Conservation (phyloP, 2,113 vertebrate genomes). For the Ivindomyrus marchei region DNA sequence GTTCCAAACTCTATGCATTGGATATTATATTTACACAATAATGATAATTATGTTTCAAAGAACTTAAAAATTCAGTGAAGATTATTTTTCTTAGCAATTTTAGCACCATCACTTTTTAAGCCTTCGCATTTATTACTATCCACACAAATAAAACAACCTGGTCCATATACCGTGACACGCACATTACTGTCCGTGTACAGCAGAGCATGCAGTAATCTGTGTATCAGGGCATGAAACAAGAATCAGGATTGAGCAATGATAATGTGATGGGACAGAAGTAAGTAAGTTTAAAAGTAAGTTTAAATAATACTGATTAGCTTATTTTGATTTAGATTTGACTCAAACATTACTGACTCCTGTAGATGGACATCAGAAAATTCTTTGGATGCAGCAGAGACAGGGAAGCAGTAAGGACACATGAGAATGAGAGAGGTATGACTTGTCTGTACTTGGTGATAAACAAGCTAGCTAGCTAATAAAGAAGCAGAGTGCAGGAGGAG, state of each 20-base stretch:
- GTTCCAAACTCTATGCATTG: neutral
- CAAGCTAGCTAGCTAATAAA: constrained; percentile 1
- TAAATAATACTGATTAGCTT: neutral
- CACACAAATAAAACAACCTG: too few species aligned
- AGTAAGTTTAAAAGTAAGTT: neutral
- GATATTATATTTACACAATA: neutral
- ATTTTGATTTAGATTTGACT: constrained; percentile 10
- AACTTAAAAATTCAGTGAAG: too few species aligned
- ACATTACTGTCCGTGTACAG: neutral
- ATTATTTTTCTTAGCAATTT: too few species aligned
- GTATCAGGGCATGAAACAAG: neutral
- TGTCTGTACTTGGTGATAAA: neutral
- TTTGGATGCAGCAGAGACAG: constrained; percentile 5
- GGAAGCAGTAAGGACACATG: neutral
- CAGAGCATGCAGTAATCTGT: neutral
- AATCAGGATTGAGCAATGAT: neutral
- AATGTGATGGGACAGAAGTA: neutral
- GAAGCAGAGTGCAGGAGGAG: constrained; percentile 3
- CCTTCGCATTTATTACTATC: too few species aligned
- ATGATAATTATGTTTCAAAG: neutral
- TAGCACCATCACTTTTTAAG: too few species aligned
- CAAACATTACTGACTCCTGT: neutral
- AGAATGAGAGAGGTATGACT: neutral
- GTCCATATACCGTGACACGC: too few species aligned
- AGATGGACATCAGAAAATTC: neutral